Evolutionary conservation across 2,888 invertebrate genomes (phyloP).

Genomic region (Dusona sp.): DNA sequence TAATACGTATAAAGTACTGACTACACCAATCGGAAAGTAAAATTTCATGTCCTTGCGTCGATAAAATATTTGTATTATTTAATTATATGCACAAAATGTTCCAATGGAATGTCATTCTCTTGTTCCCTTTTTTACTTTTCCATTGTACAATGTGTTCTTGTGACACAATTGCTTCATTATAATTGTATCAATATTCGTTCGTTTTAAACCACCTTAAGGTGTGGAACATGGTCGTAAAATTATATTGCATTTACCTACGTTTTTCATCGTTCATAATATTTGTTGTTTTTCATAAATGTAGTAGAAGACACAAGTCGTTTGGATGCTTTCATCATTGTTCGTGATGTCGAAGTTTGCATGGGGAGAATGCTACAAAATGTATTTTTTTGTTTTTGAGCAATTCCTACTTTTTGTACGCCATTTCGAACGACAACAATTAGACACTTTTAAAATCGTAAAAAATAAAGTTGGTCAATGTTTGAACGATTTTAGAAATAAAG

Average conservation of each 20-base stretch:
- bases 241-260: background rate
- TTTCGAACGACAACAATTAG: too few relatives aligned
- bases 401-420: too few relatives aligned
- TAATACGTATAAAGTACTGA: background rate
- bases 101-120: background rate
- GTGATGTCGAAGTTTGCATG: background rate
- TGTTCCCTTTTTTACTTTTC: background rate
- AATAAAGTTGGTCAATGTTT: background rate
- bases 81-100: background rate
- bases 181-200: background rate
- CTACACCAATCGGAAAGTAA: background rate
- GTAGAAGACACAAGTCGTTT: too few relatives aligned
- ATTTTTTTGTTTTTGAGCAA: background rate
- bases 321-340: background rate
- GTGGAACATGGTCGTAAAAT: background rate
- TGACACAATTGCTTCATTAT: background rate
- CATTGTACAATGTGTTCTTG: background rate
- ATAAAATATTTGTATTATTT: slow-evolving; percentile 5
- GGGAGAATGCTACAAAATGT: background rate
- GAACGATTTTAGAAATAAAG: background rate
- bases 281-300: too few relatives aligned
- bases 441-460: too few relatives aligned
- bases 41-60: background rate
- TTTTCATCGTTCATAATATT: background rate
- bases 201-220: background rate